Evolutionary conservation across 2,113 vertebrate genomes (phyloP), one percentile per base, ranked within the genome.

Genomic region (Henicopernis longicauda): DNA sequence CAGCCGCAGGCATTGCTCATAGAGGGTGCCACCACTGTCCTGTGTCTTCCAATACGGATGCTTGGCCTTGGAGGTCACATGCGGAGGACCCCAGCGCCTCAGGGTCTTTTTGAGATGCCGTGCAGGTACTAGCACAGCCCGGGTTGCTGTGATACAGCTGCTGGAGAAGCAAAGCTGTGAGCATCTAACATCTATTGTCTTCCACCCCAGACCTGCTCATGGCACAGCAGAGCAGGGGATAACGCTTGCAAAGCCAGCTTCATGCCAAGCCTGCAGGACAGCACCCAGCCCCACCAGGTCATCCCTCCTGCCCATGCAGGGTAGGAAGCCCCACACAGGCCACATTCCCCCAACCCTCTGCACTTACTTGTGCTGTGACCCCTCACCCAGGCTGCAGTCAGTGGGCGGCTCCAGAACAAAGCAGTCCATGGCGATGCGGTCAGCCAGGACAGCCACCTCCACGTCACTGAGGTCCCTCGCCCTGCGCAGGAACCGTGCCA

Each of bases 401-500:
- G 29, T 4, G 3, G 65, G 74, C 2, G 31, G 20, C 25, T 88
- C 78, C 76, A 98, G 70, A 65, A 97, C 77, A 72, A 98, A 98
- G 83, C 98, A 98, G 71, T 72, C 86, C 4, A 5, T 81, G 62
- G 98, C 88, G 5, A 99, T 71, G 4, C 21, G 95, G 57, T 98
- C 84, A 45, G 50, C 95, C 70, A 99, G 96, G 19, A 97, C 22
- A 5, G 79, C 10, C 26, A 69, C 13, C 9, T 96, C 69, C 9
- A 72, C 44, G 1, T 45, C n/a, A 9, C 71, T 86, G 34, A 77
- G 55, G 58, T 82, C 55, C 69, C 95, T 97, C 0, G 16, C 70
- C 61, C 82, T 96, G 16, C 25, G 95, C 86, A 98, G 93, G 95
- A 96, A 97, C 52, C 66, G 93, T 5, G 91, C 97, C 96, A 99